These are phyloP conservation scores for Seriola aureovittata DNA, from an alignment of 2,113 vertebrate species.

Conservation along the genomic window DNA sequence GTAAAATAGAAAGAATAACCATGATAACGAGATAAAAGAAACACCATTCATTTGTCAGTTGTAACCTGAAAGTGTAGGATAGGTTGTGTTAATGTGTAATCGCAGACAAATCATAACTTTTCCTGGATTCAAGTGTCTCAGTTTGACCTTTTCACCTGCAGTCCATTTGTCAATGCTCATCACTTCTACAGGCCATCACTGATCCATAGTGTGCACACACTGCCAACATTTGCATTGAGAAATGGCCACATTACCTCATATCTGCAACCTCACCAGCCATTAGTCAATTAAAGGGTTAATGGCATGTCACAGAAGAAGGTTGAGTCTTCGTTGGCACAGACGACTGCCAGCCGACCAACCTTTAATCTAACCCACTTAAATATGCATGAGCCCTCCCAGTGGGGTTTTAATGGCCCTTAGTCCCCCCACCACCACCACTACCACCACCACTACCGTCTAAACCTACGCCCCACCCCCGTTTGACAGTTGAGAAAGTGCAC, in stretches of 20 bases:
- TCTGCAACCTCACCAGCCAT: slow-evolving; percentile 42
- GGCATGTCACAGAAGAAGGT: slow-evolving; percentile 63
- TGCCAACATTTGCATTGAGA: slow-evolving; percentile 42
- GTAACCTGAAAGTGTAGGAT: not conserved
- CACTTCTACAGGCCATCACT: slow-evolving; percentile 1
- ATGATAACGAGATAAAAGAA: not conserved
- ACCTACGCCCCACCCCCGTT: slow-evolving; percentile 3
- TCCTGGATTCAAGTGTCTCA: slow-evolving; percentile 12
- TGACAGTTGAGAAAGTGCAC: slow-evolving; percentile 55
- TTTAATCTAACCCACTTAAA: slow-evolving; percentile 76
- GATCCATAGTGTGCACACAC: not conserved
- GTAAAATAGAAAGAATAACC: not conserved
- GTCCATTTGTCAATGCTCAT: slow-evolving; percentile 41
- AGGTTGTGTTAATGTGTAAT: not conserved
- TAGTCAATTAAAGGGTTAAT: slow-evolving; percentile 83
- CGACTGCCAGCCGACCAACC: slow-evolving; percentile 56
- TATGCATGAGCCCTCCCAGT: slow-evolving; percentile 78
- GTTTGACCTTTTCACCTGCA: slow-evolving; percentile 37
- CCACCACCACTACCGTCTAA: not conserved
- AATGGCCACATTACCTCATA: slow-evolving; percentile 59
- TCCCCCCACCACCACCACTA: not conserved
- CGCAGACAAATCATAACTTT: not conserved
- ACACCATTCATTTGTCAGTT: not conserved
- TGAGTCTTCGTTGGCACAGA: slow-evolving; percentile 42
- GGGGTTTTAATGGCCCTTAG: slow-evolving; percentile 67